phyloP scores from a whole-genome alignment of 2,888 invertebrate genomes.

The Tipula unca region DNA sequence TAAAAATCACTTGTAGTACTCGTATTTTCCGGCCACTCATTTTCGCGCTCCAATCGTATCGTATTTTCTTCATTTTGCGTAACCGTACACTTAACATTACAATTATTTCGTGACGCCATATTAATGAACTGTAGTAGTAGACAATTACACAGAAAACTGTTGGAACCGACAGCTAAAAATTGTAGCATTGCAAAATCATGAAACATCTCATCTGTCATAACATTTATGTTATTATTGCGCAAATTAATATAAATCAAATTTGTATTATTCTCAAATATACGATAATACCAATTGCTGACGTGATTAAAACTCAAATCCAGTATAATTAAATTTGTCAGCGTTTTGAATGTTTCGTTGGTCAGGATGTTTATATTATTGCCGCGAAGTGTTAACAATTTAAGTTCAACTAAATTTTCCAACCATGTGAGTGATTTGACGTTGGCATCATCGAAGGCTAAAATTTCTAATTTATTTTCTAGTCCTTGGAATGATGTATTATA shows the following conservation, averaged over 20 bases:
- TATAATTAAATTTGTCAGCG: conserved; percentile 41
- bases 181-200: conserved; percentile 44
- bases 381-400: conserved; percentile 44
- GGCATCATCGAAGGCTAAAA: conserved; percentile 43
- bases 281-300: conserved; percentile 47
- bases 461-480: conserved; percentile 40
- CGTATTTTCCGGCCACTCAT: neutral
- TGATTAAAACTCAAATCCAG: conserved; percentile 49
- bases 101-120: conserved; percentile 32
- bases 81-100: conserved; percentile 20
- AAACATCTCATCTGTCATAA: conserved; percentile 49
- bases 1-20: neutral
- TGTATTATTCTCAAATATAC: conserved; percentile 39
- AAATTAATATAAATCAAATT: conserved; percentile 43
- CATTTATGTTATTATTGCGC: conserved; percentile 47
- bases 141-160: conserved; percentile 54
- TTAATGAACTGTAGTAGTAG: conserved; percentile 46
- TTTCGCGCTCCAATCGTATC: neutral
- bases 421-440: conserved; percentile 40
- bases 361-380: conserved; percentile 46
- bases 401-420: conserved; percentile 37
- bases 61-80: neutral
- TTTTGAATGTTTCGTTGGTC: conserved; percentile 31
- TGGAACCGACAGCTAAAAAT: conserved; percentile 47
- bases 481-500: conserved; percentile 38